Conservation (phyloP, 2,797 vertebrate species). For the Sitta carolinensis region DNA sequence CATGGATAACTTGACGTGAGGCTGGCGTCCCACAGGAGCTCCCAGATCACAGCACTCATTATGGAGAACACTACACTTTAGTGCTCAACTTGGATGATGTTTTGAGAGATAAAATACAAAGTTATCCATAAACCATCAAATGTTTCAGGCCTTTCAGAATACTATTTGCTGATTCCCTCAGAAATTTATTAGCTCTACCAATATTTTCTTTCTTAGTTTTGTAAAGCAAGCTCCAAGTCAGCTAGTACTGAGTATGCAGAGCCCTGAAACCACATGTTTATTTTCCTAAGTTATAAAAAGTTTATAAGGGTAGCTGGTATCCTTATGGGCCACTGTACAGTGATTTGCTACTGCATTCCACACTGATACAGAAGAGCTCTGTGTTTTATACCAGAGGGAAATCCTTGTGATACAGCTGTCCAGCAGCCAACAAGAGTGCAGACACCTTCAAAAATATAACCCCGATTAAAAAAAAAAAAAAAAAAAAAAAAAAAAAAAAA, state of each 20-base stretch:
- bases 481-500: not conserved
- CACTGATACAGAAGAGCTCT: constrained; percentile 78
- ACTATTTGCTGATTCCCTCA: constrained; percentile 58
- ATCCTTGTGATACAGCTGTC: constrained; percentile 68
- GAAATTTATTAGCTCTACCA: constrained; percentile 77
- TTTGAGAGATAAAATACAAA: constrained; percentile 41
- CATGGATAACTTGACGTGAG: not conserved
- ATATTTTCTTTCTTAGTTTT: constrained; percentile 78
- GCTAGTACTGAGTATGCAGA: constrained; percentile 74
- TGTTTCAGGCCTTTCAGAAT: constrained; percentile 57
- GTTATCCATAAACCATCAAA: constrained; percentile 60
- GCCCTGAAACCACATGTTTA: constrained; percentile 84
- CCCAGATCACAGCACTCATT: constrained; percentile 18
- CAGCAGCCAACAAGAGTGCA: constrained; percentile 50
- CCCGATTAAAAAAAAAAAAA: not conserved
- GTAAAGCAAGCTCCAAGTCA: constrained; percentile 74
- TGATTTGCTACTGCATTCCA: constrained; percentile 80
- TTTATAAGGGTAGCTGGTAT: constrained; percentile 81
- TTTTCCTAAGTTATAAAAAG: constrained; percentile 85
- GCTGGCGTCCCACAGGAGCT: not conserved
- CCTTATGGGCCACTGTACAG: constrained; percentile 76
- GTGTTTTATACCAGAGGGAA: constrained; percentile 75
- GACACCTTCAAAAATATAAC: constrained; percentile 62
- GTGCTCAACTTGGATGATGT: constrained; percentile 22
- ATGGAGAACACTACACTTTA: constrained; percentile 44